A percentile compares a stretch with the other conserved stretches of the same genome.
Evolutionary conservation across 2,113 vertebrate genomes (phyloP).

Genomic region (Apistogramma diplotaenia): DNA sequence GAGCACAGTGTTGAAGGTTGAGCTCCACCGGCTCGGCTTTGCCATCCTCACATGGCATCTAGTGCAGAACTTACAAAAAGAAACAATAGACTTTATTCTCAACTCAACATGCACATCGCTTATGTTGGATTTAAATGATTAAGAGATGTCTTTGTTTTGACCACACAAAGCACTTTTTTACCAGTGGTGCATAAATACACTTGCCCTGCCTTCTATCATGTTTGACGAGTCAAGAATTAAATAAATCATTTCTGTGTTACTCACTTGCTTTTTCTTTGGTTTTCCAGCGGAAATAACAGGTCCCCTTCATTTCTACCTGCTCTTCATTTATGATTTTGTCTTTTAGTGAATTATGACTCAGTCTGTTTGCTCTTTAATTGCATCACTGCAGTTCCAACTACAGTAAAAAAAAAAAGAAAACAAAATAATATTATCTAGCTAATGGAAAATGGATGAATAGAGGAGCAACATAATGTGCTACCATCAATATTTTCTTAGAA

Average conservation of each 20-base stretch:
- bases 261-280: neutral
- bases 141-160: neutral
- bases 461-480: neutral
- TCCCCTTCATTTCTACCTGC: neutral
- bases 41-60: neutral
- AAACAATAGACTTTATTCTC: no score
- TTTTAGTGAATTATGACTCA: slow-evolving; percentile 18
- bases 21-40: neutral
- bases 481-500: neutral
- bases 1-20: neutral
- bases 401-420: neutral
- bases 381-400: neutral
- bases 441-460: neutral
- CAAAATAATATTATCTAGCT: neutral
- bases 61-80: neutral
- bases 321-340: neutral
- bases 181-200: neutral
- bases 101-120: neutral
- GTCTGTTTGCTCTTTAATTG: neutral
- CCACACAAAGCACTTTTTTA: neutral
- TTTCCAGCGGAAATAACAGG: neutral
- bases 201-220: neutral
- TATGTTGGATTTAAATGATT: neutral
- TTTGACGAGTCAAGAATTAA: neutral
- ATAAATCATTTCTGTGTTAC: neutral